Base-by-base conservation (phyloP, 1,140 invertebrate species). In the Drosophila pseudoobscura region DNA sequence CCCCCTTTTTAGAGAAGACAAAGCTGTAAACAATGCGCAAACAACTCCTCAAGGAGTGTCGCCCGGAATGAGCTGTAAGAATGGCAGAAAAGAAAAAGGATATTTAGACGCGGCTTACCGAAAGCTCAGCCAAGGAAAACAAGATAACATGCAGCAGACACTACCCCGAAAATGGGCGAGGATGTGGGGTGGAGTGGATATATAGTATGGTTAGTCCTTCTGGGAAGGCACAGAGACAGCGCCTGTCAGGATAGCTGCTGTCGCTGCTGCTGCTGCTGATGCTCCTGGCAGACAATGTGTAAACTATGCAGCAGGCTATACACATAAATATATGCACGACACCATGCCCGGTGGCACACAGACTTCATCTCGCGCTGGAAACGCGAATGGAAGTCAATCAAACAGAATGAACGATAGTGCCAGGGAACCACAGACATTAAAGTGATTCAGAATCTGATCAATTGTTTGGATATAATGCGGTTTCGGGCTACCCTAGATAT, bases 81-180 rank as follows among this genome's bases (percentile, higher is more conserved):
- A 76, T 64, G 60, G 51, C 69, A 50, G 26, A 74, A 59, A 35
- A 41, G 43, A 72, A 74, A 74, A 74, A 54, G 79, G 56, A 76
- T 84, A 73, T 80, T 84, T 85, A 80, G 80, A 85, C 80, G 62
- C 78, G 80, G 72, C 80, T 84, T 80, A 80, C 62, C 66, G 54
- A 68, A 57, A 69, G 80, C 76, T 80, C 61, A 60, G 65, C 73
- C 65, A 58, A 61, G 51, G 50, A 56, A 74, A 79, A 64, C 58
- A 79, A 73, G 77, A 70, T 50, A 57, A 74, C 58, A 74, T 70
- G 15, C 60, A 53, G 20, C 47, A 49, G 52, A 52, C 31, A 35
- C 41, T 9, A 50, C 24, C 24, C 22, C 11, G 31, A 43, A 17
- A 11, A n/a, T 7, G 24, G 54, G 29, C 26, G 24, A 6, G 3